phyloP scores from a whole-genome alignment of 2,113 vertebrate species.

The Ranitomeya variabilis region DNA sequence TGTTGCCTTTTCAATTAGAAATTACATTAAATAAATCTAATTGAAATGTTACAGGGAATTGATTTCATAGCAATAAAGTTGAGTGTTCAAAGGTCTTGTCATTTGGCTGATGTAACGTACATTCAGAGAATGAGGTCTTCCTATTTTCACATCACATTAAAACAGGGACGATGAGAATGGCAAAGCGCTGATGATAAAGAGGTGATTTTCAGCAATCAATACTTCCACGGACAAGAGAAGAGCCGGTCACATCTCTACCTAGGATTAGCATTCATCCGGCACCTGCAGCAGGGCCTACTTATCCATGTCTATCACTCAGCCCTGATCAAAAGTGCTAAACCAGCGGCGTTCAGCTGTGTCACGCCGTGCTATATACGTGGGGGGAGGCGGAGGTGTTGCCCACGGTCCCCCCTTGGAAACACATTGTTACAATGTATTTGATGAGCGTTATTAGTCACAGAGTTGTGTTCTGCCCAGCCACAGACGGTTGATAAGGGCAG shows the following conservation, averaged over 20 bases:
- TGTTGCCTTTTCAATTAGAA: constrained; percentile 52
- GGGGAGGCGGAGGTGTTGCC: too few species aligned
- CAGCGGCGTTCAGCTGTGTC: not conserved
- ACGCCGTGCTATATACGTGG: not conserved
- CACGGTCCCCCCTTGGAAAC: too few species aligned
- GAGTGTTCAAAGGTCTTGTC: constrained; percentile 53
- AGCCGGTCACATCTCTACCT: not conserved
- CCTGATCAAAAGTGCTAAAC: not conserved
- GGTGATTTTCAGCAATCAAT: constrained; percentile 41
- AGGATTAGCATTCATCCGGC: not conserved
- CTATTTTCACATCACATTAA: constrained; percentile 39
- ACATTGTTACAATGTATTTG: too few species aligned
- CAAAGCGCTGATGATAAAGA: constrained; percentile 13
- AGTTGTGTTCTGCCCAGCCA: too few species aligned
- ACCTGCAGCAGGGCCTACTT: not conserved
- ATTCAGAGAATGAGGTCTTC: constrained; percentile 17
- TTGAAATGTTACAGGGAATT: constrained; percentile 56
- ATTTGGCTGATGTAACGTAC: constrained; percentile 36
- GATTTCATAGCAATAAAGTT: constrained; percentile 55
- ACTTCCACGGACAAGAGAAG: not conserved
- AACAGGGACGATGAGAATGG: not conserved
- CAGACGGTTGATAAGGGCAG: too few species aligned
- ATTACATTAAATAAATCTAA: constrained; percentile 58
- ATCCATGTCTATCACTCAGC: not conserved
- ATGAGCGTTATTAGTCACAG: too few species aligned